Evolutionary conservation across 2,888 invertebrate species (phyloP).

Genomic region (Mechanitis mazaeus): DNA sequence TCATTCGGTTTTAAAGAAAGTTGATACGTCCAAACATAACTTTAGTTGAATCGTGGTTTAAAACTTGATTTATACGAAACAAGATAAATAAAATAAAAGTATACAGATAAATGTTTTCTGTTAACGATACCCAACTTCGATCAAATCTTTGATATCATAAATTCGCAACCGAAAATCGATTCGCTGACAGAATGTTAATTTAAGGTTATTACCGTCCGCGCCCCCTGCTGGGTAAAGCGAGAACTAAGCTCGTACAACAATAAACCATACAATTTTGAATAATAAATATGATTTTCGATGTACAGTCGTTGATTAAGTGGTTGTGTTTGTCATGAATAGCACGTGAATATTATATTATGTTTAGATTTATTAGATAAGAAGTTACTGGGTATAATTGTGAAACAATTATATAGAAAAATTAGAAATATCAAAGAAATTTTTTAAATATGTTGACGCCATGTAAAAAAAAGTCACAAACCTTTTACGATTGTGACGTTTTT

Average conservation of each 20-base stretch:
- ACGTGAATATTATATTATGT: no score
- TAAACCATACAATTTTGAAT: slow-evolving; percentile 53
- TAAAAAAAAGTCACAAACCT: no score
- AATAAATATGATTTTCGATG: slow-evolving; percentile 55
- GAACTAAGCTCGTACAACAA: slow-evolving; percentile 57
- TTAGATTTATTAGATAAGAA: no score
- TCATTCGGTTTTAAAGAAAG: background rate
- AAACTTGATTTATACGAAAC: slow-evolving; percentile 20
- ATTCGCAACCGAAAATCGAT: slow-evolving; percentile 56
- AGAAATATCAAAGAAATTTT: no score
- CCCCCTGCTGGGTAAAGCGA: slow-evolving; percentile 54
- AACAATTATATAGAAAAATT: no score
- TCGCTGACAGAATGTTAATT: slow-evolving; percentile 72
- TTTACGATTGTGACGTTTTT: no score
- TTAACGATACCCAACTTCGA: slow-evolving; percentile 31
- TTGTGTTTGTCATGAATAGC: slow-evolving; percentile 32
- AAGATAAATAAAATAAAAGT: slow-evolving; percentile 19
- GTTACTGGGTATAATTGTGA: no score
- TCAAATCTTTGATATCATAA: slow-evolving; percentile 59
- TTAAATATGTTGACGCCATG: no score
- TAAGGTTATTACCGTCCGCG: slow-evolving; percentile 49
- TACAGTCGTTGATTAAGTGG: slow-evolving; percentile 52
- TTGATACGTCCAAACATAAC: background rate
- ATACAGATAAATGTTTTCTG: slow-evolving; percentile 25
- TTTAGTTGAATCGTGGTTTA: background rate